Percentiles rank a stretch among this genome's conserved stretches.
Evolutionary conservation across 1,140 invertebrate species (phyloP).

Genomic region (Whitmania pigra): DNA sequence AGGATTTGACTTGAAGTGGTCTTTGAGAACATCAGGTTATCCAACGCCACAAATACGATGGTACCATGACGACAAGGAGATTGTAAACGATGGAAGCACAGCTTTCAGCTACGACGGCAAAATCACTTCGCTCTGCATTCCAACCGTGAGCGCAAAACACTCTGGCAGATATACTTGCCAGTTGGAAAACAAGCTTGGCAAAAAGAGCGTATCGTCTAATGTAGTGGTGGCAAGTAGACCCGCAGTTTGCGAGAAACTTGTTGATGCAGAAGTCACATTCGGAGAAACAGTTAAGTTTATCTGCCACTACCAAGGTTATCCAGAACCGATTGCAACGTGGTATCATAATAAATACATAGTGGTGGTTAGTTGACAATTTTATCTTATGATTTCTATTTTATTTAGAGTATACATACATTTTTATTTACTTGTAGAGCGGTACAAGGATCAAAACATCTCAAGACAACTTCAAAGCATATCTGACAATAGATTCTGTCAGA

Average conservation of each 20-base stretch:
- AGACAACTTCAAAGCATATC: too few relatives aligned
- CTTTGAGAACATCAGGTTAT: slow-evolving; percentile 36
- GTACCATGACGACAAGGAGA: slow-evolving; percentile 13
- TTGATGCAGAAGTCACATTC: slow-evolving; percentile 9
- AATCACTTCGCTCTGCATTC: slow-evolving; percentile 3
- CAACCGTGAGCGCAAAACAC: slow-evolving; percentile 8
- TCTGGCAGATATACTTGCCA: slow-evolving; percentile 22
- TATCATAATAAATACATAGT: slow-evolving; percentile 13
- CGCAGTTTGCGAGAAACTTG: neutral
- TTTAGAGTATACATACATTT: neutral
- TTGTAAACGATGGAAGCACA: slow-evolving; percentile 3
- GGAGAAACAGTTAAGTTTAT: slow-evolving; percentile 12
- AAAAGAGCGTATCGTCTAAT: slow-evolving; percentile 1
- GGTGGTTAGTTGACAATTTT: slow-evolving; percentile 10
- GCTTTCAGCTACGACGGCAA: neutral
- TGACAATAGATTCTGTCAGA: neutral
- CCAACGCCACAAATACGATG: slow-evolving; percentile 36
- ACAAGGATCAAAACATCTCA: too few relatives aligned
- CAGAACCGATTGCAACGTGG: slow-evolving; percentile 26
- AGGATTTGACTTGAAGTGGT: slow-evolving; percentile 29
- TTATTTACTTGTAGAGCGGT: too few relatives aligned
- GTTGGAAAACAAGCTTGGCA: slow-evolving; percentile 19
- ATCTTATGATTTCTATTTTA: neutral
- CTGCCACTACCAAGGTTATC: slow-evolving; percentile 22
- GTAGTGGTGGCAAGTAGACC: slow-evolving; percentile 21